Percentiles rank a stretch among this genome's conserved stretches.
Evolutionary conservation across 1,140 invertebrate genomes (phyloP).

Genomic region (Pachypeltis micranthus): DNA sequence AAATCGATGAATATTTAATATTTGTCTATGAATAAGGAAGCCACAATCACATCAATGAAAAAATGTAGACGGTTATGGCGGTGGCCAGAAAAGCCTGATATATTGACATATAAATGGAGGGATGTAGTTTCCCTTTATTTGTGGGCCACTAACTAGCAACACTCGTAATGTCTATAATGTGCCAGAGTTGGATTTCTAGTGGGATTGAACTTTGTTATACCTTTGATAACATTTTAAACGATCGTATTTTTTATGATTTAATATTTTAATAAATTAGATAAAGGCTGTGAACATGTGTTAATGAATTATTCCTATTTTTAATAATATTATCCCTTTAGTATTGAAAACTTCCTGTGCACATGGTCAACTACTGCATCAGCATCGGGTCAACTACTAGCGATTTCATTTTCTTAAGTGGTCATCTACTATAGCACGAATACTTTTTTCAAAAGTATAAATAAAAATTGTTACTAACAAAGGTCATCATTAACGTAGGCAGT

Average conservation of each 20-base stretch:
- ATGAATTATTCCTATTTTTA: background rate
- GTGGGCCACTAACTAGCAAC: background rate
- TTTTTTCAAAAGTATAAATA: too few species aligned
- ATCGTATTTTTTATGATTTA: background rate
- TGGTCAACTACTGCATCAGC: too few species aligned
- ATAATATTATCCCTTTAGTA: too few species aligned
- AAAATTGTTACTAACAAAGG: too few species aligned
- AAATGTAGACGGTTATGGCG: background rate
- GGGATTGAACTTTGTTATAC: background rate
- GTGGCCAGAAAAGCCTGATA: background rate
- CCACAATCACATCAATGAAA: background rate
- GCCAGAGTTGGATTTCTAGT: background rate
- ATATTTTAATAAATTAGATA: background rate
- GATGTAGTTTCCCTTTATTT: background rate
- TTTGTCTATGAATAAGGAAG: too few species aligned
- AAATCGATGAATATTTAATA: too few species aligned
- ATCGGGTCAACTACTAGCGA: too few species aligned
- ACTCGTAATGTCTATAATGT: background rate
- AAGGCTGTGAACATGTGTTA: background rate
- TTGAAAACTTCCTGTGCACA: too few species aligned
- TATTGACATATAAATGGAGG: background rate
- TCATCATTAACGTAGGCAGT: too few species aligned
- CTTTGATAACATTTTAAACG: background rate
- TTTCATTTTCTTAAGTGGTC: too few species aligned
- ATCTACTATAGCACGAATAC: too few species aligned